Evolutionary conservation across 2,797 vertebrate genomes (phyloP), one percentile per base, ranked within the genome.

Genomic region (Argyrosomus regius): DNA sequence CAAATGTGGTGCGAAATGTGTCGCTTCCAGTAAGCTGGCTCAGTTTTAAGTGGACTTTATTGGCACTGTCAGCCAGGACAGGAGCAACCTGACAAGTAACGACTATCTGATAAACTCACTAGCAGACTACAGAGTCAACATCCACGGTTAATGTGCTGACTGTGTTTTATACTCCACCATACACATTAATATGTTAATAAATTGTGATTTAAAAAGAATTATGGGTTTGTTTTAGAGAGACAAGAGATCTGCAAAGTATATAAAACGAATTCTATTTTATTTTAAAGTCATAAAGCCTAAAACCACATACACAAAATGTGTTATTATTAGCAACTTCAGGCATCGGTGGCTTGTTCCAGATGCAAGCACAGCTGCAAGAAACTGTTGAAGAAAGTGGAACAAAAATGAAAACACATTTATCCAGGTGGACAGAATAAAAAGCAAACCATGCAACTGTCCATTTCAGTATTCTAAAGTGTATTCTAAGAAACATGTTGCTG

Each of bases 1-100:
- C 61, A 89, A 90, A 83, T 81, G 61, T 72, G 64, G 70, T 84
- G 78, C 20, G 59, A 91, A 88, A 85, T 85, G 62, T 86, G 82
- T 80, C 52, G 18, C 76, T 79, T 78, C 73, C 79, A 77, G 64
- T 78, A 22, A 50, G 63, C 56, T 65, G 75, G 61, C 50, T 82
- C 35, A 59, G 53, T 74, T 87, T 81, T 82, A 78, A 76, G 50
- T 65, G 26, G 71, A 69, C 57, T 81, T 84, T 43, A 85, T 62
- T 84, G 75, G 59, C 5, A 7, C 14, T 75, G 82, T 87, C 65
- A 76, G 62, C 59, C 60, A 58, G 45, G 63, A 90, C 22, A 81
- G 48, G 39, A 72, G 45, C 45, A 71, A 80, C 64, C 68, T 73
- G 78, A 80, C 53, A 71, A 77, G 65, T 75, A 75, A 84, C 12